Evolutionary conservation across 2,797 vertebrate genomes (phyloP).

Genomic region (Lagocephalus sceleratus): DNA sequence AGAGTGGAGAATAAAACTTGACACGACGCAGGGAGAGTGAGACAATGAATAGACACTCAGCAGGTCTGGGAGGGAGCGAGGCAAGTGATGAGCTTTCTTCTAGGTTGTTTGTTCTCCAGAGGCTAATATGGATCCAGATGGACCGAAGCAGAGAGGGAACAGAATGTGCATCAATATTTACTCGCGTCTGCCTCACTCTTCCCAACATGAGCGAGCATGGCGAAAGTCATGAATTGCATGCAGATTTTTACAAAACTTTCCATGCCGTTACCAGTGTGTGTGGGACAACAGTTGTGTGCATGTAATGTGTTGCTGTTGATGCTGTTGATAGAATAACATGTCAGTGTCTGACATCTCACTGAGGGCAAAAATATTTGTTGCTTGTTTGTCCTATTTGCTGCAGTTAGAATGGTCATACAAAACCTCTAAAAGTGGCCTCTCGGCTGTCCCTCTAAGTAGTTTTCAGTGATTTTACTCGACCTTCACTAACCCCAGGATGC

Average conservation of each 20-base stretch:
- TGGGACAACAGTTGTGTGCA: too few relatives aligned
- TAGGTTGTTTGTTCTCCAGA: slow-evolving; percentile 54
- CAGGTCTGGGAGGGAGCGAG: slow-evolving; percentile 14
- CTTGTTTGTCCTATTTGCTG: too few relatives aligned
- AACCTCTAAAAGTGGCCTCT: too few relatives aligned
- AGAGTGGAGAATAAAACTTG: slow-evolving; percentile 28
- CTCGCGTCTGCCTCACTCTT: slow-evolving; percentile 17
- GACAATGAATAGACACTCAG: background rate
- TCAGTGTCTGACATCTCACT: too few relatives aligned
- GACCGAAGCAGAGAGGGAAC: slow-evolving; percentile 49
- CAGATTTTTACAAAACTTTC: background rate
- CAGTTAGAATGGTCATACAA: too few relatives aligned
- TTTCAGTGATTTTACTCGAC: too few relatives aligned
- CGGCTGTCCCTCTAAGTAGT: too few relatives aligned
- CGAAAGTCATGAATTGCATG: background rate
- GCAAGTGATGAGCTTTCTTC: slow-evolving; percentile 25
- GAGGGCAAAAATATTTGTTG: too few relatives aligned
- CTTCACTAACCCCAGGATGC: too few relatives aligned
- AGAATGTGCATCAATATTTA: slow-evolving; percentile 63
- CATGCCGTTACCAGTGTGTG: too few relatives aligned
- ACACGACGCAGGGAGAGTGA: slow-evolving; percentile 12
- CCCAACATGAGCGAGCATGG: slow-evolving; percentile 4
- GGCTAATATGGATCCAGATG: slow-evolving; percentile 53
- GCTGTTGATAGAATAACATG: too few relatives aligned
- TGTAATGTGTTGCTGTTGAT: too few relatives aligned